Evolutionary conservation across 2,113 vertebrate genomes (phyloP).

Genomic region (Asarcornis scutulata): DNA sequence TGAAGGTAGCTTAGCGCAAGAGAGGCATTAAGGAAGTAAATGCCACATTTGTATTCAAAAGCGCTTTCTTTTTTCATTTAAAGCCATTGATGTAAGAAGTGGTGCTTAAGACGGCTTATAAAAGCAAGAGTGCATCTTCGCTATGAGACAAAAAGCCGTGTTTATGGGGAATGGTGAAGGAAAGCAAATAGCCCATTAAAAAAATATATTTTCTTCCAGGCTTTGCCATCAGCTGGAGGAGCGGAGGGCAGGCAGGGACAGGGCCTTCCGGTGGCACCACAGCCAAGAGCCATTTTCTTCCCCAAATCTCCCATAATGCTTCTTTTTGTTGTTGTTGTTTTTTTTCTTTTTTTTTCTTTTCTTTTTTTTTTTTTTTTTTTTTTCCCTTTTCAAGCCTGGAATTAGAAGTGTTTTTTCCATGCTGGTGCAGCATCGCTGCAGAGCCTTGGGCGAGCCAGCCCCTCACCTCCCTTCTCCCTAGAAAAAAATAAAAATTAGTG

Average conservation of each 20-base stretch:
- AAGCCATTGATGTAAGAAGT: conserved; percentile 61
- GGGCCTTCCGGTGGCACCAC: not conserved
- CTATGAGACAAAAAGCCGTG: conserved; percentile 8
- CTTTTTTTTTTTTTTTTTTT: too few species aligned
- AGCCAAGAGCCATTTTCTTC: rapidly evolving
- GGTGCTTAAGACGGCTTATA: conserved; percentile 58
- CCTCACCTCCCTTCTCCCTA: not conserved
- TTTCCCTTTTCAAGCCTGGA: not conserved
- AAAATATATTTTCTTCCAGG: not conserved
- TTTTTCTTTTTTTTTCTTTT: too few species aligned
- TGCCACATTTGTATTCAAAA: conserved; percentile 75
- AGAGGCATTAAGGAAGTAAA: conserved; percentile 67
- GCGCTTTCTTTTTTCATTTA: conserved; percentile 41
- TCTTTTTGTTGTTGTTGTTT: not conserved
- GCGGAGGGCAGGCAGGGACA: not conserved
- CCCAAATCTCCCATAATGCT: rapidly evolving
- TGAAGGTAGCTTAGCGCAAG: conserved; percentile 56
- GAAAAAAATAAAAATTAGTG: not conserved
- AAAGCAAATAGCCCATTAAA: conserved; percentile 44
- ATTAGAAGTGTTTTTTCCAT: not conserved
- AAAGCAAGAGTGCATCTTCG: conserved; percentile 30
- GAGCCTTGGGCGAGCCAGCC: not conserved
- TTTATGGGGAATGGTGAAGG: conserved; percentile 16
- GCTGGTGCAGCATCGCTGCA: not conserved
- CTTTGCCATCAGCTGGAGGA: not conserved